These are phyloP conservation scores for Drosophila neocordata DNA, from an alignment of 1,140 invertebrate species.

Conservation along the genomic window DNA sequence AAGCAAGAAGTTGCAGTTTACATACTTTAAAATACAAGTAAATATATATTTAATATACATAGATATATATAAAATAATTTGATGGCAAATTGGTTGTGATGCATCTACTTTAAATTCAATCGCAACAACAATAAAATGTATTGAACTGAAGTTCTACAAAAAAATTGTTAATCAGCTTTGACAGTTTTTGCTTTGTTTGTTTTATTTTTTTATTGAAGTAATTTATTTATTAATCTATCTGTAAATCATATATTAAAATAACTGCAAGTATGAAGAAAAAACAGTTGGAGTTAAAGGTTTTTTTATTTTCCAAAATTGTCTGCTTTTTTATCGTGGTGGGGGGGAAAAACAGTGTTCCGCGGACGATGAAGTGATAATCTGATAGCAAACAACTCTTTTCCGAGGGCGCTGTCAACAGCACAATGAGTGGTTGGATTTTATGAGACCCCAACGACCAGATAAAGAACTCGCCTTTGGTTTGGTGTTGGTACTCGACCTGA, in stretches of 20 bases:
- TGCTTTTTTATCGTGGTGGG: background rate
- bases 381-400: conserved; percentile 29
- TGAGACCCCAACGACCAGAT: conserved; percentile 15
- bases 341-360: background rate
- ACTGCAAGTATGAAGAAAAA: background rate
- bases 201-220: too few relatives aligned
- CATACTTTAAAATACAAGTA: too few relatives aligned
- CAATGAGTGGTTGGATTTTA: conserved; percentile 18
- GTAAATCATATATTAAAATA: background rate
- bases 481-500: conserved; percentile 6
- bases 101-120: too few relatives aligned
- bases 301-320: background rate
- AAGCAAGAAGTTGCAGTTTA: too few relatives aligned
- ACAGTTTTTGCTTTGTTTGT: too few relatives aligned
- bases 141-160: too few relatives aligned
- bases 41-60: too few relatives aligned
- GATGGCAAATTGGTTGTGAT: too few relatives aligned
- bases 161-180: too few relatives aligned
- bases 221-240: background rate
- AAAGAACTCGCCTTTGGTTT: conserved; percentile 6
- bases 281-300: background rate
- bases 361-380: conserved; percentile 31
- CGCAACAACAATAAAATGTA: too few relatives aligned
- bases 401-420: conserved; percentile 19
- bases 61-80: too few relatives aligned